Percentiles rank a stretch among this genome's conserved stretches.
Evolutionary conservation across 2,797 vertebrate species (phyloP).

Genomic region (Tragelaphus eurycerus): DNA sequence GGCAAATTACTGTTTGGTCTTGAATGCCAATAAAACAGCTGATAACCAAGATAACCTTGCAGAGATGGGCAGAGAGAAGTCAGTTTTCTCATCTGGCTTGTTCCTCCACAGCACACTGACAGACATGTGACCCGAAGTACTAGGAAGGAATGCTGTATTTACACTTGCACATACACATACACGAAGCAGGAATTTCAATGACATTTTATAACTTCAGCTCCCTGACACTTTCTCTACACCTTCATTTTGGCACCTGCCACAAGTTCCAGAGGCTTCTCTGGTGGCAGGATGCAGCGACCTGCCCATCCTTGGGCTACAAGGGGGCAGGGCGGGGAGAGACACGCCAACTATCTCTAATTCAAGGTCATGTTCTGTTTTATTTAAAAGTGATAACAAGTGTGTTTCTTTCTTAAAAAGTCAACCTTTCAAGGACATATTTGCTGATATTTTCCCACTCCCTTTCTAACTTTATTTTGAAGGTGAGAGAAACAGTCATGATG

Average conservation of each 20-base stretch:
- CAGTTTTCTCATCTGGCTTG: neutral
- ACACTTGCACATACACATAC: neutral
- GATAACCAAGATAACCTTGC: neutral
- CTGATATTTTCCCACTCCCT: neutral
- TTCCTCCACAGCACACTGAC: neutral
- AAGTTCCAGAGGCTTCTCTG: slow-evolving; percentile 61
- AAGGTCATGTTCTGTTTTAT: slow-evolving; percentile 30
- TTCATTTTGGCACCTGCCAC: slow-evolving; percentile 58
- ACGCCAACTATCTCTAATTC: slow-evolving; percentile 21
- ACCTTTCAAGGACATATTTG: neutral
- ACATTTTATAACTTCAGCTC: neutral
- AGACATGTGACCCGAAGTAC: neutral
- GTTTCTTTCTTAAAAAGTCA: slow-evolving; percentile 41
- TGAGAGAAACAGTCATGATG: slow-evolving; percentile 15
- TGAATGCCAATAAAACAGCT: neutral
- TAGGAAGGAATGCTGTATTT: neutral
- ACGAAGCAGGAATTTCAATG: neutral
- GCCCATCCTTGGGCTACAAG: slow-evolving; percentile 42
- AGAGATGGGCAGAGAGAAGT: neutral
- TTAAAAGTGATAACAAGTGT: slow-evolving; percentile 28
- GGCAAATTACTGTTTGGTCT: neutral
- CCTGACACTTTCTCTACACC: slow-evolving; percentile 41
- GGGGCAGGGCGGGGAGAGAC: neutral
- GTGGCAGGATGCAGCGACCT: slow-evolving; percentile 64
- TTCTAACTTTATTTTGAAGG: slow-evolving; percentile 63